phyloP scores from a whole-genome alignment of 1,140 invertebrate genomes.

The Drosophila virilis region DNA sequence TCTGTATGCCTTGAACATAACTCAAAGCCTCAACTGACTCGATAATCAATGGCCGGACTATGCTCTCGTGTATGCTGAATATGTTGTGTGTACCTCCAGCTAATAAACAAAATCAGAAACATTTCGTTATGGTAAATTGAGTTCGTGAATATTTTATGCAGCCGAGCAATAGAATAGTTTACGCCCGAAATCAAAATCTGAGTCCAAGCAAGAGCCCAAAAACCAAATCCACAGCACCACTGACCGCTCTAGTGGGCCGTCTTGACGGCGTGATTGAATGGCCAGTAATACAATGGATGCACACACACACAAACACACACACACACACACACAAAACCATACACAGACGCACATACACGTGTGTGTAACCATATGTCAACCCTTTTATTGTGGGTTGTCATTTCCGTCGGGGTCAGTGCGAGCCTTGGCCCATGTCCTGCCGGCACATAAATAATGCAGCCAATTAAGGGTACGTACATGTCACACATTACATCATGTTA shows the following conservation, averaged over 20 bases:
- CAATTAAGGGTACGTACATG: conserved; percentile 64
- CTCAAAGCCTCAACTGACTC: conserved; percentile 37
- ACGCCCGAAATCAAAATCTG: conserved; percentile 7
- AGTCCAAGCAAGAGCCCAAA: neutral
- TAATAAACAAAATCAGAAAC: conserved; percentile 14
- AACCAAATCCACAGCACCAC: conserved; percentile 13
- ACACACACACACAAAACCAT: neutral
- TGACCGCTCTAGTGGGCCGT: conserved; percentile 21
- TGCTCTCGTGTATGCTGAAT: neutral
- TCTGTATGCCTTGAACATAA: conserved; percentile 36
- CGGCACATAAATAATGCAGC: conserved; percentile 71
- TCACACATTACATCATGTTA: conserved; percentile 41
- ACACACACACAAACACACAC: conserved; percentile 6
- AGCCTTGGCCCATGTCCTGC: conserved; percentile 15
- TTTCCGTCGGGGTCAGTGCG: conserved; percentile 9
- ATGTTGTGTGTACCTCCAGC: neutral
- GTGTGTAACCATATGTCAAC: conserved; percentile 55
- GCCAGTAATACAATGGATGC: neutral
- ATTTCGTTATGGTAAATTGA: conserved; percentile 74
- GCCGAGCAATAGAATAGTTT: conserved; percentile 54
- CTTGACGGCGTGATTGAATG: conserved; percentile 47
- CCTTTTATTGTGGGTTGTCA: conserved; percentile 49
- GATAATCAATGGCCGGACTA: conserved; percentile 49
- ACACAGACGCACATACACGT: conserved; percentile 2
- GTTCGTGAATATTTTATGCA: conserved; percentile 70